phyloP scores from a whole-genome alignment of 2,113 vertebrate genomes.

The Amblyopsis rosae region DNA sequence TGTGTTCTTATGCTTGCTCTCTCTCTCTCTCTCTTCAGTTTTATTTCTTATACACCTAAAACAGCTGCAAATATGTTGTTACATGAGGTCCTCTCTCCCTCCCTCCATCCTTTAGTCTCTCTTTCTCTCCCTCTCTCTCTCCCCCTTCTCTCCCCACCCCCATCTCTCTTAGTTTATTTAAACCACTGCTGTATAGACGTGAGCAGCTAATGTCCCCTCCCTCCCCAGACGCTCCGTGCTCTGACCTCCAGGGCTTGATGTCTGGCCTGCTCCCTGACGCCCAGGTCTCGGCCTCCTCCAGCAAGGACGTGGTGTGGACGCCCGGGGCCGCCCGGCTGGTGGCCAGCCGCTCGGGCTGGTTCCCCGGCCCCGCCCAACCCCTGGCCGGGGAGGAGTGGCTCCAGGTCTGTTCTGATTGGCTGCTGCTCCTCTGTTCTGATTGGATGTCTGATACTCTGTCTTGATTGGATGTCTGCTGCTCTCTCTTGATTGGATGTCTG shows the following conservation, averaged over 20 bases:
- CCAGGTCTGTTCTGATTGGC: conserved; percentile 67
- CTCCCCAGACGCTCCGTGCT: conserved; percentile 87
- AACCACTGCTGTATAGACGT: too few relatives aligned
- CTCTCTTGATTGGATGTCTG: too few relatives aligned
- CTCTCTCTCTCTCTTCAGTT: too few relatives aligned
- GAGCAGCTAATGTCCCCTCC: neutral
- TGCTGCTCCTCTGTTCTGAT: too few relatives aligned
- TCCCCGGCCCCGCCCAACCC: conserved; percentile 83
- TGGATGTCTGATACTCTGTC: too few relatives aligned
- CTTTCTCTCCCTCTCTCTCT: neutral
- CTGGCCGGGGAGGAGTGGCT: conserved; percentile 94
- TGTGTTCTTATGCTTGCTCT: too few relatives aligned
- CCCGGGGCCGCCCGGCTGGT: conserved; percentile 87
- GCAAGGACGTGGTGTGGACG: conserved; percentile 88
- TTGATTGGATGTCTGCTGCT: too few relatives aligned
- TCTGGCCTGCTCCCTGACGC: conserved; percentile 92
- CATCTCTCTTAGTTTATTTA: neutral
- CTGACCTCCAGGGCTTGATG: conserved; percentile 92
- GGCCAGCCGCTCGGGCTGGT: conserved; percentile 95
- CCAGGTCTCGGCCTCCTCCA: conserved; percentile 91
- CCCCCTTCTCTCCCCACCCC: neutral
- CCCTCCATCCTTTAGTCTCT: too few relatives aligned
- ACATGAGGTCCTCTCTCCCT: too few relatives aligned
- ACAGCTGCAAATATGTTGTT: too few relatives aligned
- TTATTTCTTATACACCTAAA: too few relatives aligned